Conservation (phyloP, 2,888 invertebrate genomes). For the Maniola hyperantus region DNA sequence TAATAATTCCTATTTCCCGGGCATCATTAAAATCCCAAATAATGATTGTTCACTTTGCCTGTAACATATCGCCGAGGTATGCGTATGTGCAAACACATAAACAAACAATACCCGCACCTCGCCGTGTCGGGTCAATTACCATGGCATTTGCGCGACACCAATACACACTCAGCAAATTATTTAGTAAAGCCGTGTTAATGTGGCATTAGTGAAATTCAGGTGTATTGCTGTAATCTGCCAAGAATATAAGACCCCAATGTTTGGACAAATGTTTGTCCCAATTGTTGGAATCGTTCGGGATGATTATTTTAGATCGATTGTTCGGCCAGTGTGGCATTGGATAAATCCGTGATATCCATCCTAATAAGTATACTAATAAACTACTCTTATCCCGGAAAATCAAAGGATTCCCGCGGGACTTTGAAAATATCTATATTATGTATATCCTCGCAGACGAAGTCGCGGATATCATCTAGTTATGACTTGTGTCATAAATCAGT, state of each 20-base stretch:
- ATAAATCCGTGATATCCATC: too few species aligned
- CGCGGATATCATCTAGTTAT: too few species aligned
- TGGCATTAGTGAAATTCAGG: conserved; percentile 31
- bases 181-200: conserved; percentile 28
- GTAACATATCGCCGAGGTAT: conserved; percentile 15
- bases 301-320: neutral
- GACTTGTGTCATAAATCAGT: too few species aligned
- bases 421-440: too few species aligned
- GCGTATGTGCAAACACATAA: conserved; percentile 30
- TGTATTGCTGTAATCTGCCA: conserved; percentile 6
- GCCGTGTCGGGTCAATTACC: conserved; percentile 31
- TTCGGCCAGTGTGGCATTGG: too few species aligned
- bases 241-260: neutral
- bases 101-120: conserved; percentile 31
- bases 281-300: neutral
- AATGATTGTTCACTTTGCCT: neutral
- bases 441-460: too few species aligned
- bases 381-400: too few species aligned
- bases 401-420: too few species aligned
- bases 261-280: conserved; percentile 13
- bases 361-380: too few species aligned
- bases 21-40: neutral
- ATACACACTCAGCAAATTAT: conserved; percentile 25
- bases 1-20: too few species aligned
- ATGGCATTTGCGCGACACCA: conserved; percentile 28